Base-by-base conservation (phyloP, 2,113 vertebrate species). In the Atractosteus spatula region DNA sequence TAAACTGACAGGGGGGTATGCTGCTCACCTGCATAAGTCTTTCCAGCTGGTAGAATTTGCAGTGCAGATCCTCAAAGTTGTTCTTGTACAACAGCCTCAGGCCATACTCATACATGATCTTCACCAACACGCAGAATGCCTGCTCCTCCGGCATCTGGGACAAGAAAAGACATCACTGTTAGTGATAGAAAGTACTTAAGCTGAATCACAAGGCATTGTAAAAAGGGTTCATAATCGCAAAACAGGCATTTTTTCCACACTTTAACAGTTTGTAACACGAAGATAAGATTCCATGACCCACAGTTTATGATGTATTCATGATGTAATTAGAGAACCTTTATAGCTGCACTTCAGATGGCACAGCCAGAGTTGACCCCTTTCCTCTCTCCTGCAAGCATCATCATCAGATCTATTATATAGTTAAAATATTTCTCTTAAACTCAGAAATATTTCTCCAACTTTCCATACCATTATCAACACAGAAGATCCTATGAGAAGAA, bases 41-140 rank as follows among this genome's bases (percentile, higher is more conserved):
- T 83, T 99, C 97, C 83, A 99, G 89, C 74, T 98, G 96, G 90
- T 94, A 98, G 81, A 99, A 99, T 90, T 99, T 99, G 92, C 95
- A 97, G 73, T 99, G 97, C 74, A 99, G 96, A 90, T 97, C 96
- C 87, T 99, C 96, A 83, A 99, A 99, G 87, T 98, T 98, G 90
- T 98, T 98, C 90, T 91, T 97, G 91, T 98, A 99, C 71, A 99
- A 95, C 57, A 92, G 91, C 78, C 95, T 86, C 71, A 98, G 94
- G 75, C 94, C 93, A 41, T 99, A 99, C 63, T 96, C 85, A 73
- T 93, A 95, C 97, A 99, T 99, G 84, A 99, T 98, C 88, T 97
- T 98, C 82, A 98, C 97, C 88, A 99, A 82, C 3, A 99, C 95
- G 80, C 96, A 97, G 83, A 99, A 99, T 1, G 97, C 97, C 86